Percentiles rank a stretch among this genome's conserved stretches.
Evolutionary conservation across 2,113 vertebrate species (phyloP).

Genomic region (Corydoras sp.): DNA sequence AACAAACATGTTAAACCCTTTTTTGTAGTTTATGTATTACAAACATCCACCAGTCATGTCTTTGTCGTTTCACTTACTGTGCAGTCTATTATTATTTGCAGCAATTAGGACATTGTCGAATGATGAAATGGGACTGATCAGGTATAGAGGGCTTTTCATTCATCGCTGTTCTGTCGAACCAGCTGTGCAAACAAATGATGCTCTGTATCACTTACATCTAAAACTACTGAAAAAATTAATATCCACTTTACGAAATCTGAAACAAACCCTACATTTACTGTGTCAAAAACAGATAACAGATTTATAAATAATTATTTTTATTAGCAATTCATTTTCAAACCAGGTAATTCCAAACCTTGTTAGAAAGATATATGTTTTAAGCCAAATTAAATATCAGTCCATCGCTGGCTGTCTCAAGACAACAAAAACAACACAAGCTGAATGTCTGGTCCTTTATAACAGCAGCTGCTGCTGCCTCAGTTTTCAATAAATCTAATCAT

Average conservation of each 20-base stretch:
- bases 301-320: no score
- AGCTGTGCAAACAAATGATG: slow-evolving; percentile 43
- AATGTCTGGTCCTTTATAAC: slow-evolving; percentile 21
- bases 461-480: slow-evolving; percentile 24
- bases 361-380: no score
- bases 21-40: slow-evolving; percentile 9
- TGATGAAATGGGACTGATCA: slow-evolving; percentile 25
- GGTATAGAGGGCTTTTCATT: slow-evolving; percentile 20
- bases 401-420: slow-evolving; percentile 30
- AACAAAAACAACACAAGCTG: slow-evolving; percentile 35
- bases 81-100: slow-evolving; percentile 23
- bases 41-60: slow-evolving; percentile 3
- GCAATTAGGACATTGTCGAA: slow-evolving; percentile 25
- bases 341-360: no score
- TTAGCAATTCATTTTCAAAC: no score
- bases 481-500: slow-evolving; percentile 62
- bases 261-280: neutral
- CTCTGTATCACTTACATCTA: slow-evolving; percentile 9
- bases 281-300: neutral
- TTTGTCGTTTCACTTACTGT: neutral
- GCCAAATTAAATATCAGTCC: no score
- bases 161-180: slow-evolving; percentile 25
- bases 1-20: no score
- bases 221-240: neutral
- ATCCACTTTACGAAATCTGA: neutral